Evolutionary conservation across 2,113 vertebrate species (phyloP).

Genomic region (Ceyx cyanopectus): DNA sequence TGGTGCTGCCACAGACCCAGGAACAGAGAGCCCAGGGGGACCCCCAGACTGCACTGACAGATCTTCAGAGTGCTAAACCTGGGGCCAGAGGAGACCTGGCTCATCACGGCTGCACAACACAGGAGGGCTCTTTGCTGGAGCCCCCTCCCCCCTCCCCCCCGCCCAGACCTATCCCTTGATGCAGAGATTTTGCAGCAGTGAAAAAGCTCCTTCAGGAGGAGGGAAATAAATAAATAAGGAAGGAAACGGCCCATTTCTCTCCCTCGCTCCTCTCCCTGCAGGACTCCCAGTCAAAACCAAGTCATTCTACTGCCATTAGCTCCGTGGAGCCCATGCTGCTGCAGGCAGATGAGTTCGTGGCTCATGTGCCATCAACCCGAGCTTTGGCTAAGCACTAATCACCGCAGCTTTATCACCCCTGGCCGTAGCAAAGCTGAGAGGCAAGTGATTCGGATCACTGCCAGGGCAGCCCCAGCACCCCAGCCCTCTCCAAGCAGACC

Average conservation of each 20-base stretch:
- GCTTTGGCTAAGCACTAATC: not conserved
- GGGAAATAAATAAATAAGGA: not conserved
- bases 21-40: not conserved
- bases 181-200: not conserved
- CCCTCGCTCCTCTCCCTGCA: not conserved
- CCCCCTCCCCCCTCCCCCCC: no score
- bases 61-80: fast-evolving
- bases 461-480: not conserved
- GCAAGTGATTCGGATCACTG: not conserved
- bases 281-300: not conserved
- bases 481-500: not conserved
- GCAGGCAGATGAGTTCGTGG: not conserved
- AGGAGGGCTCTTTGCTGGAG: not conserved
- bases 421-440: not conserved
- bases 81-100: not conserved
- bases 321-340: not conserved
- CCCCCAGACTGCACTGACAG: fast-evolving
- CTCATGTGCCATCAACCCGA: not conserved
- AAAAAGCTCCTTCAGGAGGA: not conserved
- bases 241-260: not conserved
- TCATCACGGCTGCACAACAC: fast-evolving
- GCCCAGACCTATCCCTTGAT: no score
- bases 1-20: fast-evolving
- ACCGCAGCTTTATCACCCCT: not conserved
- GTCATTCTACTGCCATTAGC: not conserved